Percentiles rank a stretch among this genome's conserved stretches.
phyloP scores from a whole-genome alignment of 1,140 invertebrate species.

The Conus ventricosus region DNA sequence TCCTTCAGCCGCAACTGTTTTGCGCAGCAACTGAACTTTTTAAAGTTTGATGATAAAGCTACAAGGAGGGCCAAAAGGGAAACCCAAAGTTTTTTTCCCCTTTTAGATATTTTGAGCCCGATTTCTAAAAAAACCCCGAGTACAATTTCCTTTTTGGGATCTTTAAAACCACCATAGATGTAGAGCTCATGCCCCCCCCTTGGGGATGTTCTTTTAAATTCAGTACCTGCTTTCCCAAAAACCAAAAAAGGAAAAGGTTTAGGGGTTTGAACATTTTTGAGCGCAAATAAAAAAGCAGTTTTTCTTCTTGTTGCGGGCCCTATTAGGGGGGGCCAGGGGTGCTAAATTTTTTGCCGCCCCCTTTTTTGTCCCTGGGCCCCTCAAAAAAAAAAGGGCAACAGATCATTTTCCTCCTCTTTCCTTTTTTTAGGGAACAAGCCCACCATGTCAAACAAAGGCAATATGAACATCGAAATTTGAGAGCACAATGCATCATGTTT shows the following conservation, averaged over 20 bases:
- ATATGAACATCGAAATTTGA: conserved; percentile 67
- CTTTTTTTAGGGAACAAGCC: neutral
- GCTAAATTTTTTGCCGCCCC: neutral
- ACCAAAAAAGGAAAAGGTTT: too few species aligned
- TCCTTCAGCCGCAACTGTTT: conserved; percentile 30
- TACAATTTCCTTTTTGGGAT: too few species aligned
- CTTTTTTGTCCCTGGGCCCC: conserved; percentile 24
- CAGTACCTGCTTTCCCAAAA: too few species aligned
- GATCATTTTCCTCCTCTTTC: too few species aligned
- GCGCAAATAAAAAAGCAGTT: too few species aligned
- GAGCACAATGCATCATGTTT: conserved; percentile 64
- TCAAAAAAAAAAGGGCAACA: neutral
- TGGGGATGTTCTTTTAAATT: too few species aligned
- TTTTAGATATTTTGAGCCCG: too few species aligned
- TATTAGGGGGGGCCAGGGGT: neutral
- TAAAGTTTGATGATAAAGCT: conserved; percentile 49
- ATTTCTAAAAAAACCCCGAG: too few species aligned
- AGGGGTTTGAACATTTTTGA: too few species aligned
- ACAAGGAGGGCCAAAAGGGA: neutral
- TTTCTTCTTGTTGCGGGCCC: neutral
- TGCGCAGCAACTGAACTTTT: conserved; percentile 24
- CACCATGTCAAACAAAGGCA: conserved; percentile 46
- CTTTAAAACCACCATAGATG: too few species aligned
- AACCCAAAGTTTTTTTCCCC: conserved; percentile 32
- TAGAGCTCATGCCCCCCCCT: too few species aligned